Base-by-base conservation (phyloP, 2,113 vertebrate species). In the Strix aluco region DNA sequence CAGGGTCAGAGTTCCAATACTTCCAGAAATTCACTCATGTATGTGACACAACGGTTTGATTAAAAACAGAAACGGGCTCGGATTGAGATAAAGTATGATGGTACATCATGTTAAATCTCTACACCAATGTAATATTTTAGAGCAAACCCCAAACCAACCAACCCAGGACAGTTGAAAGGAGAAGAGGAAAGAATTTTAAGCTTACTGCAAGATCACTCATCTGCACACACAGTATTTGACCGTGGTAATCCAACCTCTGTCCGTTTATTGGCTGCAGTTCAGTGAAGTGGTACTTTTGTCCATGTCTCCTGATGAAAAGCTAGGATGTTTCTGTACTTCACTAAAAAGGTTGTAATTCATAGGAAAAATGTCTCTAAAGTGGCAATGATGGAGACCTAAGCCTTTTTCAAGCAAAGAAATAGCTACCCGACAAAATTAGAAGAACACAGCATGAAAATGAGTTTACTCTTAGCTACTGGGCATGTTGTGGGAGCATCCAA, bases 71-170 rank as follows among this genome's bases (percentile, higher is more conserved):
- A 92, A 91, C 0, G 0, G 72, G 20, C 42, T 61, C 0, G 2
- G 73, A 85, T 7, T 58, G 66, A 92, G 96, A 94, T 87, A 34
- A 92, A 91, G 49, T 32, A 72, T 85, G 83, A 95, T 85, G 46
- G 44, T 16, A 52, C 16, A 2, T 46, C 71, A 80, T 20, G 61
- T 80, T 81, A 87, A 92, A 79, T 89, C 70, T 89, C 86, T 69
- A 86, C 40, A 38, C 26, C 26, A 81, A 21, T 7, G 7, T 44
- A 75, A 34, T 61, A 79, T 62, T 70, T 92, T 55, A 79, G n/a
- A 55, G 66, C 46, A 94, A 94, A 94, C 11, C 26, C 49, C 87
- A 69, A 90, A 66, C 22, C 59, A 84, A 42, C 40, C 19, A 63
- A 90, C 16, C 10, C 51, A 42, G 40, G 27, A 74, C 2, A 17